A percentile compares a stretch with the other conserved stretches of the same genome.
These are phyloP conservation scores for Bellardia pandia DNA, from an alignment of 2,888 invertebrate species.

Conservation along the genomic window DNA sequence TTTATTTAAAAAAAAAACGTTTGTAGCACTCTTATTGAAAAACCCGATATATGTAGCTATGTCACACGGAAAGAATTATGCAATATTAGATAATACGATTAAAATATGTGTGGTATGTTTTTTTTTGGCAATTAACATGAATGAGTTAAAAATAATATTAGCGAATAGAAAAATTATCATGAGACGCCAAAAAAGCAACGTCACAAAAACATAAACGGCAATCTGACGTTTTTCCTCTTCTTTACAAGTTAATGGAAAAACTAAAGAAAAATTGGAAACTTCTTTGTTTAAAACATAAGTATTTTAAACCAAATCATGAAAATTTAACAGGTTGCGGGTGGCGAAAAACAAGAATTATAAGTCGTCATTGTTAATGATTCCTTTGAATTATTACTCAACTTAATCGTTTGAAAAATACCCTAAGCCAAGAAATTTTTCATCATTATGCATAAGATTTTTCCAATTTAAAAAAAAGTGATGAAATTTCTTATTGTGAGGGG, in stretches of 20 bases:
- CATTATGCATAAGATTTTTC: neutral
- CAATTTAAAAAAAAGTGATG: conserved; percentile 27
- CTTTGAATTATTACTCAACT: neutral
- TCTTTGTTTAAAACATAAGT: neutral
- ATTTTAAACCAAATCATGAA: neutral
- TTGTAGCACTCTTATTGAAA: no score
- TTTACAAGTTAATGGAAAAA: no score
- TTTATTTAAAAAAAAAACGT: no score
- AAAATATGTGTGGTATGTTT: neutral
- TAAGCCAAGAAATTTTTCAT: neutral
- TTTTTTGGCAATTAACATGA: conserved; percentile 27
- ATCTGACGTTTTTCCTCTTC: neutral
- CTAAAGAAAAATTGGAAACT: neutral
- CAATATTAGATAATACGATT: conserved; percentile 16
- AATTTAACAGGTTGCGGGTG: neutral
- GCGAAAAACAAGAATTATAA: neutral
- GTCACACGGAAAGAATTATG: neutral
- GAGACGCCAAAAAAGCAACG: conserved; percentile 13
- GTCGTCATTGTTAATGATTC: neutral
- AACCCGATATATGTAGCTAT: neutral
- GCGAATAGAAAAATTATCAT: conserved; percentile 5
- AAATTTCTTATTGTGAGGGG: conserved; percentile 21
- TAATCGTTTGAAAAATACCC: neutral
- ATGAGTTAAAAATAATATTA: conserved; percentile 24
- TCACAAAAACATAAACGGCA: neutral